Evolutionary conservation across 30 jellyfish, hydroid and myxozoan species (phyloP), one percentile per base, ranked within the genome.

Genomic region (Hydractinia symbiolongicarpus): DNA sequence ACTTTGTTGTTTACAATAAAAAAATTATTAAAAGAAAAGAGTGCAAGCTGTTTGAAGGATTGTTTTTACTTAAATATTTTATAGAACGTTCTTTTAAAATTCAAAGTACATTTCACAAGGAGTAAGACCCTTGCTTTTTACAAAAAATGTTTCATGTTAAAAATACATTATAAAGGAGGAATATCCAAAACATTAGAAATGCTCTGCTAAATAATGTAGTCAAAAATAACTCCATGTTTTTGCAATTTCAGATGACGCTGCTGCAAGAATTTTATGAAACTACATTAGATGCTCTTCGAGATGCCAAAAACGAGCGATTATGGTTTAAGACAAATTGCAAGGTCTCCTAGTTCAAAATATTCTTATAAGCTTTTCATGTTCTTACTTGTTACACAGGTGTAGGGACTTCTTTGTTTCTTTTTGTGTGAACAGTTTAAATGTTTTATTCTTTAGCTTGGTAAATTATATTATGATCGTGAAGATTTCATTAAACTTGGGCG

Each of bases 251-350:
- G 95, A 87, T 91, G 95, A 87, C 89, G 72, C 83, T 91, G 54
- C 81, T 91, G 73, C 98, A 91, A 67, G 96, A 91, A 58, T 91
- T 91, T 68, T 91, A 91, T 67, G 96, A 86, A 57, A 91, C 98
- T 5, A 91, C 98, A 10, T 78, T 91, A 21, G 98, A 91, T 1
- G 98, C 98, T 5, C 79, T 91, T 30, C 86, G 83, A 66, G 98
- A 91, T 75, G 98, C 98, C 17, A 91, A 86, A 67, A 91, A 91
- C 73, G 98, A 91, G 68, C 83, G 98, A 66, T 83, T 91, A 16
- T 91, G 98, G 98, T 91, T 91, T 88, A 91, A 91, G 77, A 91
- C 98, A 19, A 91, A 91, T 71, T 91, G 98, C 89, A 91, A 91
- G 84, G 98, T 91, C 40, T 13, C 4, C 17, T 11, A 58, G 40